Conservation (phyloP, 23 tunicate species). For the Ciona savignyi region DNA sequence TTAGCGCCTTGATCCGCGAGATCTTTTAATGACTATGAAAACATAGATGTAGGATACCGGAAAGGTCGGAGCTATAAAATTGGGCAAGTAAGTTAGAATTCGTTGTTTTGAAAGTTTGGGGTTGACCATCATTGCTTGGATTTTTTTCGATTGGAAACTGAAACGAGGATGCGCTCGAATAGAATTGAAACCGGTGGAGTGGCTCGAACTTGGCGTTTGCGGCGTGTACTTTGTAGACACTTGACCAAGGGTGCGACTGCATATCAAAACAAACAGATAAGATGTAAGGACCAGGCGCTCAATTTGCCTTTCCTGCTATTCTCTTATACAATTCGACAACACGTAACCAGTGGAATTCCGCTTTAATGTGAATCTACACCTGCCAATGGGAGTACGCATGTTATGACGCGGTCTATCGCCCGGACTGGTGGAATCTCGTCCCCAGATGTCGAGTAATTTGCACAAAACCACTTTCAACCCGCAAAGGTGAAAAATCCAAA, state of each 20-base stretch:
- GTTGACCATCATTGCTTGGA: not conserved
- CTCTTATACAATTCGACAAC: not conserved
- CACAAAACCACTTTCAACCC: no score
- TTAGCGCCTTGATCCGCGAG: not conserved
- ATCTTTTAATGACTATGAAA: not conserved
- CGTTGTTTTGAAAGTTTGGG: not conserved
- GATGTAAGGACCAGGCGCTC: not conserved
- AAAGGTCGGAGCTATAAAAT: not conserved
- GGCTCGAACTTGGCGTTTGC: not conserved
- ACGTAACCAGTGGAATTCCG: not conserved
- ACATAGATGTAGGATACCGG: not conserved
- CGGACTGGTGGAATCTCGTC: not conserved
- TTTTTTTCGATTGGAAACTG: not conserved
- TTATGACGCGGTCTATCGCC: not conserved
- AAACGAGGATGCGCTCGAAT: no score
- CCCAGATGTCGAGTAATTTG: not conserved
- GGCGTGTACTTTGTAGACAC: not conserved
- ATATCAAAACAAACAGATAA: not conserved
- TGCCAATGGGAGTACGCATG: not conserved
- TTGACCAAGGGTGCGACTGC: conserved; percentile 1
- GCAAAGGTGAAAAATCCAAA: no score
- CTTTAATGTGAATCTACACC: not conserved
- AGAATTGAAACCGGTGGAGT: not conserved
- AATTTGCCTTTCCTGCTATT: not conserved
- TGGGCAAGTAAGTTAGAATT: not conserved